Base-by-base conservation (phyloP, 2,113 vertebrate species). In the Esox niger region DNA sequence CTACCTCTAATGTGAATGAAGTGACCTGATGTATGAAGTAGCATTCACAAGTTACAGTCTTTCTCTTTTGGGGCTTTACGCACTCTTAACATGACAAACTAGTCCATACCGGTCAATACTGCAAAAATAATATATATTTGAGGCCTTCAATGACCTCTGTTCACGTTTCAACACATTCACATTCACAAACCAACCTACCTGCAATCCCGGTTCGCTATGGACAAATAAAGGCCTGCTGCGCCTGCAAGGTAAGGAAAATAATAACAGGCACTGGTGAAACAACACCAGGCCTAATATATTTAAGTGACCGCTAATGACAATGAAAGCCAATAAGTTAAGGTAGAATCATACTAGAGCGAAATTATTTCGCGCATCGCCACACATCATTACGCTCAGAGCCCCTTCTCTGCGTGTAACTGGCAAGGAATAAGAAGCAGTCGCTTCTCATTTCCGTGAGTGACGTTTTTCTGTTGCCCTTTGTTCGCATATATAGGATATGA, bases 281-380 rank as follows among this genome's bases (percentile, higher is more conserved):
- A 25, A 35, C 1, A 4, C n/a, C n/a, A n/a, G n/a, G n/a, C n/a
- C n/a, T n/a, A n/a, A n/a, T n/a, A 33, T 33, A 61, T 4, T 15
- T 9, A 13, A 17, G 8, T 60, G 20, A 8, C 31, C 2, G 8
- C 30, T 32, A n/a, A 33, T n/a, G n/a, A 23, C 9, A 35, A n/a
- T 9, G 31, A 4, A 38, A 6, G 55, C 54, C 58, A 20, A 56
- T n/a, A 66, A 26, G 32, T 60, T 56, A 55, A 72, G 47, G 59
- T 70, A 69, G 60, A 71, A 69, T 66, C 47, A 52, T 43, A 43
- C 7, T 4, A 21, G 38, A 30, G 29, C 31, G 46, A 56, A 71
- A 74, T 68, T 15, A 60, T 74, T 77, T 63, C 26, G 25, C 38
- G 52, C 68, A 69, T 70, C 64, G 65, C 72, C 71, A 62, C 70